These are phyloP conservation scores for Camptogramma bilineatum DNA, from an alignment of 2,888 invertebrate species.

Conservation along the genomic window DNA sequence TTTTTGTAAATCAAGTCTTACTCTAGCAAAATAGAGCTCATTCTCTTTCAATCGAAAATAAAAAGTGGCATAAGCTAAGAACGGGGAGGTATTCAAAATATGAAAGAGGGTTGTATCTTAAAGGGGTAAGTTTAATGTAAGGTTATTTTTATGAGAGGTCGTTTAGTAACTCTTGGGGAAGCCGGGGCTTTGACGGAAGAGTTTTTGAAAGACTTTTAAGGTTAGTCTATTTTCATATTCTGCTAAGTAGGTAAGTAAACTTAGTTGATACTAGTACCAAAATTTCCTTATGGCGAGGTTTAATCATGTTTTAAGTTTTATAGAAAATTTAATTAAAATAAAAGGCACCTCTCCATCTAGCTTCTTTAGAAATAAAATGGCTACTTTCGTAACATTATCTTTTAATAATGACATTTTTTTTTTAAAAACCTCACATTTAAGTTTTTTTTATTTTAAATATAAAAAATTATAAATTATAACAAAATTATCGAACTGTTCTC, in stretches of 20 bases:
- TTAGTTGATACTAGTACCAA: too few species aligned
- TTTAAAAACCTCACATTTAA: too few species aligned
- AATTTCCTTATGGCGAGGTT: too few species aligned
- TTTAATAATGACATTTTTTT: too few species aligned
- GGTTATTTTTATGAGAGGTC: slow-evolving; percentile 36
- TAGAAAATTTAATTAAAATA: too few species aligned
- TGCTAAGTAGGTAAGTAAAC: not conserved
- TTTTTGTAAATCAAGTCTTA: not conserved
- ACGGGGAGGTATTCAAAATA: slow-evolving; percentile 78
- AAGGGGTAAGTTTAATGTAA: slow-evolving; percentile 36
- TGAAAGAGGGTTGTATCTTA: slow-evolving; percentile 61
- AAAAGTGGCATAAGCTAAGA: not conserved
- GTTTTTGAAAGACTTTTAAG: slow-evolving; percentile 7
- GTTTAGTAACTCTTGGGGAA: slow-evolving; percentile 24
- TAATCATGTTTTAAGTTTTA: too few species aligned
- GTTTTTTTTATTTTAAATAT: too few species aligned
- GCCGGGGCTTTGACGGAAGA: slow-evolving; percentile 17
- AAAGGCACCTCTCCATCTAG: too few species aligned
- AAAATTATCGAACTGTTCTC: too few species aligned
- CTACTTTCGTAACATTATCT: too few species aligned
- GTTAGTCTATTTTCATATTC: slow-evolving; percentile 7
- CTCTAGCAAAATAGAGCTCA: not conserved
- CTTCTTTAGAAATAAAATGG: too few species aligned
- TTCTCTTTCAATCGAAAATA: not conserved
- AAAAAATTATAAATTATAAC: too few species aligned